Conservation (phyloP, 2,113 vertebrate species). For the Paralichthys olivaceus region DNA sequence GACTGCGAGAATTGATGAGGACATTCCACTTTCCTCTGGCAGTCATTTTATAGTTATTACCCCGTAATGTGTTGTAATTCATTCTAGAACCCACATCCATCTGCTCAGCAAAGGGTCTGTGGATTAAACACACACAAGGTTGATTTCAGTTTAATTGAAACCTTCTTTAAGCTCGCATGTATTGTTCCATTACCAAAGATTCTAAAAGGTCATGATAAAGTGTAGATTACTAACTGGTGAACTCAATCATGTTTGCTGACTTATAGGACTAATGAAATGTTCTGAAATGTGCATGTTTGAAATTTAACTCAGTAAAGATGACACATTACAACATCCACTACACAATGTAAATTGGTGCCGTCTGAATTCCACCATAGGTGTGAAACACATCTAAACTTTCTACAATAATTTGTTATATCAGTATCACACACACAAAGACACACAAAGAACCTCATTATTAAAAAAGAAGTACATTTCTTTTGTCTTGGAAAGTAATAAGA, state of each 20-base stretch:
- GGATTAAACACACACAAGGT: slow-evolving; percentile 18
- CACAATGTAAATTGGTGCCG: no score
- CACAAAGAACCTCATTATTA: no score
- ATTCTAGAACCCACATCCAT: slow-evolving; percentile 2
- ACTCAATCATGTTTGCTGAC: not conserved
- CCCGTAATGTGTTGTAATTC: slow-evolving; percentile 16
- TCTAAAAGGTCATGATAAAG: not conserved
- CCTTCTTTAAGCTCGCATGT: not conserved
- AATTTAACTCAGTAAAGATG: no score
- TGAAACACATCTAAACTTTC: no score
- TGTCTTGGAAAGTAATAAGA: no score
- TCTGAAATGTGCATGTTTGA: no score
- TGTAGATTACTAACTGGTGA: not conserved
- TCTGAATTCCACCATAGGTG: no score
- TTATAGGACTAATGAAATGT: not conserved
- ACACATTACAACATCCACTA: no score
- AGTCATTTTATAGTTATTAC: slow-evolving; percentile 16
- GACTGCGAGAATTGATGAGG: not conserved
- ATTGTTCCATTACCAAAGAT: not conserved
- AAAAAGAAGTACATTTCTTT: no score
- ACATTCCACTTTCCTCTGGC: not conserved
- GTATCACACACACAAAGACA: no score
- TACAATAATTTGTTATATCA: no score
- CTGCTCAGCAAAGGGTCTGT: slow-evolving; percentile 22
- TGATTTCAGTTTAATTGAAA: not conserved